Evolutionary conservation across 37 sponge, comb jelly and placozoan species (phyloP).

Genomic region (Mnemiopsis leidyi): DNA sequence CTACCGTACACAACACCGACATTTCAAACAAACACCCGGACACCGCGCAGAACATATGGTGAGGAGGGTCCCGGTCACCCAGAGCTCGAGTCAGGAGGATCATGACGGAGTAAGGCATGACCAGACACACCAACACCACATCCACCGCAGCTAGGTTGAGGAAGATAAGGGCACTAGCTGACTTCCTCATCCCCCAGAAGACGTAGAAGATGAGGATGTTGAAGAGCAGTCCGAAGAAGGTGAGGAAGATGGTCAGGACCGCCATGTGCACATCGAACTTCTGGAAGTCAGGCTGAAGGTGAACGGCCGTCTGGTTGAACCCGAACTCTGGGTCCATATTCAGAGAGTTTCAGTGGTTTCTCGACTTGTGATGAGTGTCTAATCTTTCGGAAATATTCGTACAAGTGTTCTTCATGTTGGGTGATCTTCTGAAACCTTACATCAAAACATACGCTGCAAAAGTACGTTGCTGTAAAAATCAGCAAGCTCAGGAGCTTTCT

Average conservation of each 20-base stretch:
- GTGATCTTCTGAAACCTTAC: no score
- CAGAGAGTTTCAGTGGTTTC: no score
- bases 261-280: conserved; percentile 29
- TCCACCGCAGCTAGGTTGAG: conserved; percentile 56
- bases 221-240: neutral
- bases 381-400: neutral
- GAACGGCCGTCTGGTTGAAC: neutral
- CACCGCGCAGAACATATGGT: conserved; percentile 34
- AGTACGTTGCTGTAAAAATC: no score
- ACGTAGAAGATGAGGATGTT: conserved; percentile 62
- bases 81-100: conserved; percentile 1
- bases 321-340: neutral
- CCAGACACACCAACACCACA: conserved; percentile 17
- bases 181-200: conserved; percentile 63
- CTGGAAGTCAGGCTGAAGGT: conserved; percentile 3
- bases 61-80: neutral
- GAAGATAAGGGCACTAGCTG: conserved; percentile 45
- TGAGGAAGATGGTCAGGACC: conserved; percentile 14
- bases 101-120: conserved; percentile 53
- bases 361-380: neutral
- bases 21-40: conserved; percentile 15
- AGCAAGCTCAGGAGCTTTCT: no score
- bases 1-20: conserved; percentile 34
- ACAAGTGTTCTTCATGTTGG: neutral
- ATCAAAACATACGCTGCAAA: no score